Percentiles rank a stretch among this genome's conserved stretches.
Evolutionary conservation across 53 echinoderm and acorn worm genomes (phyloP).

Genomic region (Temnopleurus reevesii): DNA sequence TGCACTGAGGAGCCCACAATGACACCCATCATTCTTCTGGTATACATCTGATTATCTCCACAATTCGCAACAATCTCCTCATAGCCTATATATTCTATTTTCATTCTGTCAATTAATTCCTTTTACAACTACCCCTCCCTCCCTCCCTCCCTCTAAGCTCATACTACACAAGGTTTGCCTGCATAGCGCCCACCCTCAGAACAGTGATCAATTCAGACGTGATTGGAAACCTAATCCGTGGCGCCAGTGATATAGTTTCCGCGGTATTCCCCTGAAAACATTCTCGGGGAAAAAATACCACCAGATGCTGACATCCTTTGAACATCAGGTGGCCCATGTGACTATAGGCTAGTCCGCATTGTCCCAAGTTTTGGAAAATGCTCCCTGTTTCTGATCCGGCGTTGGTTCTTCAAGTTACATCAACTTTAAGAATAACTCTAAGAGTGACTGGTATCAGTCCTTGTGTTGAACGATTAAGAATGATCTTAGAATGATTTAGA

Average conservation of each 20-base stretch:
- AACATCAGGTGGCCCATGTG: slow-evolving; percentile 37
- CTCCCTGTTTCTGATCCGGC: too few relatives aligned
- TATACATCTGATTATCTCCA: background rate
- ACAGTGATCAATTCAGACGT: slow-evolving; percentile 39
- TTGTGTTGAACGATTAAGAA: too few relatives aligned
- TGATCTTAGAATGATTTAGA: too few relatives aligned
- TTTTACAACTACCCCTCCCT: too few relatives aligned
- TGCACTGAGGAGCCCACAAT: background rate
- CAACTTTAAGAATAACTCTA: too few relatives aligned
- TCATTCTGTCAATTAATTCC: background rate
- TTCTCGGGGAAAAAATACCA: background rate
- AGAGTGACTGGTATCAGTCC: too few relatives aligned
- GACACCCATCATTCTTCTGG: background rate
- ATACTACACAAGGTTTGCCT: slow-evolving; percentile 19
- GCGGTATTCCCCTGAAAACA: slow-evolving; percentile 46
- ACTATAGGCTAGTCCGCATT: background rate
- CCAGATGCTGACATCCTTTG: slow-evolving; percentile 36
- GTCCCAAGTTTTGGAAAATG: too few relatives aligned
- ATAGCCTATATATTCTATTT: background rate
- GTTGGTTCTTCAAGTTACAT: too few relatives aligned
- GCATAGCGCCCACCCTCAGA: background rate
- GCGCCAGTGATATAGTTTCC: slow-evolving; percentile 32
- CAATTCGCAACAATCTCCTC: background rate
- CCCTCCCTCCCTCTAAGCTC: background rate
- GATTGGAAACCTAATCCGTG: slow-evolving; percentile 43